phyloP scores from a whole-genome alignment of 2,113 vertebrate genomes.

The Isichthys henryi region DNA sequence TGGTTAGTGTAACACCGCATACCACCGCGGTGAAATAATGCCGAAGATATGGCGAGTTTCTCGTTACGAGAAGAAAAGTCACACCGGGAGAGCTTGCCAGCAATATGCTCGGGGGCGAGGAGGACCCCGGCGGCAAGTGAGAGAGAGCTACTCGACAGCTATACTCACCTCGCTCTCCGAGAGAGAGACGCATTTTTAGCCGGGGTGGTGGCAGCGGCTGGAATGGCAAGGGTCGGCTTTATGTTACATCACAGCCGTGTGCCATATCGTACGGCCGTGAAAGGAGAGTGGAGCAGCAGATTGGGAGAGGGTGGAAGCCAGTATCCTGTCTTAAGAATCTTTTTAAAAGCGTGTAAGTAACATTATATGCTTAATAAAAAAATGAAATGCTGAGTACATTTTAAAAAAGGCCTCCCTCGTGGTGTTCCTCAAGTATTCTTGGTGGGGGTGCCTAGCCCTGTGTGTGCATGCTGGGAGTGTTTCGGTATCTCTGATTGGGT shows the following conservation, averaged over 20 bases:
- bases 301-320: neutral
- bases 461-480: neutral
- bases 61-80: neutral
- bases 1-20: slow-evolving; percentile 2
- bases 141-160: neutral
- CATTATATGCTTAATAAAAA: neutral
- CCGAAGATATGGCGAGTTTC: slow-evolving; percentile 12
- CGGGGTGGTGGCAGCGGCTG: neutral
- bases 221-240: neutral
- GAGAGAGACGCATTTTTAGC: neutral
- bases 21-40: slow-evolving; percentile 23
- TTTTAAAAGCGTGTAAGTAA: neutral
- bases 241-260: neutral
- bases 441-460: neutral
- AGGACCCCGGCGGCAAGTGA: neutral
- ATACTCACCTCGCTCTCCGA: neutral
- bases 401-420: neutral
- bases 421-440: neutral
- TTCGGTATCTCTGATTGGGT: neutral
- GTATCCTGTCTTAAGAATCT: neutral
- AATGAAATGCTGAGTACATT: neutral
- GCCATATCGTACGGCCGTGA: neutral
- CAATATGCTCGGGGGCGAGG: neutral
- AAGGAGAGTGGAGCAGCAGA: neutral
- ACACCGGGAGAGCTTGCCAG: neutral